These are phyloP conservation scores for Acanthis flammea DNA, from an alignment of 2,797 vertebrate species.

Conservation along the genomic window DNA sequence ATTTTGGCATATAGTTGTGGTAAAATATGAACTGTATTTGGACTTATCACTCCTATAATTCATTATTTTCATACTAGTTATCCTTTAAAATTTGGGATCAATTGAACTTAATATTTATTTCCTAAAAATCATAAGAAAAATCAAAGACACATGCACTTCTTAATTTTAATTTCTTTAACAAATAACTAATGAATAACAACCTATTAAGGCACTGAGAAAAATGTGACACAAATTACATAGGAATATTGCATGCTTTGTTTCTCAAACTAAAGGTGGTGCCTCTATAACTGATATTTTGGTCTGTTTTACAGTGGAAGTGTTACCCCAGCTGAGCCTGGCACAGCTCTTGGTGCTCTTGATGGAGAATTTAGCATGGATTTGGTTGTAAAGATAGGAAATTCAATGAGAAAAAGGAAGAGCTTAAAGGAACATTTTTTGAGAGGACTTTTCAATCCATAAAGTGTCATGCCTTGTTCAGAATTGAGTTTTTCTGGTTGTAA, in stretches of 20 bases:
- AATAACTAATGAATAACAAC: neutral
- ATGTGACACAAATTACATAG: rapidly evolving
- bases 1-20: neutral
- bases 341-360: neutral
- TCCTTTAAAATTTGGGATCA: neutral
- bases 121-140: neutral
- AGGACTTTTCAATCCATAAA: neutral
- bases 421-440: neutral
- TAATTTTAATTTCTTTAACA: neutral
- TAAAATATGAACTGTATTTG: neutral
- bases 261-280: neutral
- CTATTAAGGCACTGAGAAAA: neutral
- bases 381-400: neutral
- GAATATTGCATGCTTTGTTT: neutral
- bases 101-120: neutral
- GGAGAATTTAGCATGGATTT: neutral
- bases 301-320: neutral
- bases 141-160: neutral
- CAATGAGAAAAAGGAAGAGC: neutral
- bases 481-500: neutral
- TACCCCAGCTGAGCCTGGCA: neutral
- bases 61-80: neutral
- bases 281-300: neutral
- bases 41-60: neutral
- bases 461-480: neutral